A percentile compares a stretch with the other conserved stretches of the same genome.
Conservation (phyloP, 1,140 invertebrate species). For the Orius laevigatus region DNA sequence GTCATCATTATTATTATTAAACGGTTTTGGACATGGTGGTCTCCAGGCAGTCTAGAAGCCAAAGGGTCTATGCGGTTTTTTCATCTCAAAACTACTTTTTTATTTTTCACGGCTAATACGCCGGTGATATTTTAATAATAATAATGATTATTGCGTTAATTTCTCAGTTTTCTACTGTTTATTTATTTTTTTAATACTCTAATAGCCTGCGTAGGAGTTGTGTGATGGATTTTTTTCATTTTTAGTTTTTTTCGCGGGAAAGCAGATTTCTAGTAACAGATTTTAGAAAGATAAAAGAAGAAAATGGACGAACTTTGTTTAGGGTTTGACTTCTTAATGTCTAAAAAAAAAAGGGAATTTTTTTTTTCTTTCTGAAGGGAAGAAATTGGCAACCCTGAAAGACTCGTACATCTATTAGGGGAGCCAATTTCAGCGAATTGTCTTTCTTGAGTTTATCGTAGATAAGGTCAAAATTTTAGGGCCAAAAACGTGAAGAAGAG, state of each 20-base stretch:
- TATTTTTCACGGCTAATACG: conserved; percentile 13
- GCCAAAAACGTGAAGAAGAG: background rate
- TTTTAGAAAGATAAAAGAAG: conserved; percentile 15
- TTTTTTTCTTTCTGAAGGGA: background rate
- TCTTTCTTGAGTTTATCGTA: too few species aligned
- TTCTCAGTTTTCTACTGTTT: conserved; percentile 11
- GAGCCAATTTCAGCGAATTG: too few species aligned
- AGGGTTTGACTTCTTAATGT: conserved; percentile 7
- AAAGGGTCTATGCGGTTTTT: conserved; percentile 14
- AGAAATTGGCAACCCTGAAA: background rate
- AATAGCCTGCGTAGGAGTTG: conserved; percentile 17
- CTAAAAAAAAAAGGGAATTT: background rate
- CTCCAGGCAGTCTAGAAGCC: conserved; percentile 15
- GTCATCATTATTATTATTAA: background rate
- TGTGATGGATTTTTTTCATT: conserved; percentile 8
- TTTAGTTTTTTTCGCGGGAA: conserved; percentile 7
- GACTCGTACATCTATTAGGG: too few species aligned
- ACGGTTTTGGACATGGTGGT: conserved; percentile 12
- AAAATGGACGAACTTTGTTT: conserved; percentile 13
- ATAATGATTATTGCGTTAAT: conserved; percentile 15
- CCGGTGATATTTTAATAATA: conserved; percentile 14
- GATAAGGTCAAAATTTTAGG: background rate
- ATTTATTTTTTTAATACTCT: conserved; percentile 14
- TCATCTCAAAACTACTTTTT: conserved; percentile 11
- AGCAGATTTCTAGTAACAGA: conserved; percentile 17